Conservation (phyloP, 2,797 vertebrate species). For the Phyllotis vaccarum region DNA sequence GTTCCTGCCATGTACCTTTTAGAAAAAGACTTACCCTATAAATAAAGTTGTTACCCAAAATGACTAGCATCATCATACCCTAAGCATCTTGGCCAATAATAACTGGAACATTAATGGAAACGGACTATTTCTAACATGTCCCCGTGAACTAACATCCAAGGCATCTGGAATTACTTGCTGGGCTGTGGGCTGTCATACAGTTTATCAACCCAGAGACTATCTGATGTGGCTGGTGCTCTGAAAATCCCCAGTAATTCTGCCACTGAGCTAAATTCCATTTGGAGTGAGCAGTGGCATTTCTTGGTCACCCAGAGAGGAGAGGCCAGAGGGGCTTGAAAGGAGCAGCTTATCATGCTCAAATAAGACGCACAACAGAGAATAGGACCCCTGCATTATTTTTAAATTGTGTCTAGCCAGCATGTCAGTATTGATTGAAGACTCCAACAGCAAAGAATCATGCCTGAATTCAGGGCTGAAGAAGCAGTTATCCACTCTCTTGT, state of each 20-base stretch:
- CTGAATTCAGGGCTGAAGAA: constrained; percentile 54
- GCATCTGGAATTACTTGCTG: constrained; percentile 77
- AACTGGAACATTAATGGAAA: constrained; percentile 71
- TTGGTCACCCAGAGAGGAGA: constrained; percentile 56
- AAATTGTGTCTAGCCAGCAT: constrained; percentile 50
- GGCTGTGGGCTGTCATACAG: constrained; percentile 31
- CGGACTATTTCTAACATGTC: constrained; percentile 71
- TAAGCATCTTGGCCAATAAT: constrained; percentile 55
- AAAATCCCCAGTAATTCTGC: constrained; percentile 59
- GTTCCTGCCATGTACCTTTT: constrained; percentile 65
- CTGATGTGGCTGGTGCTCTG: constrained; percentile 56
- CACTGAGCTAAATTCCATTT: neutral
- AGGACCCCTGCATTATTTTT: neutral
- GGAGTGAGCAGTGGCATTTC: neutral
- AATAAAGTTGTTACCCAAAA: constrained; percentile 76
- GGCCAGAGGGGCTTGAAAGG: constrained; percentile 25
- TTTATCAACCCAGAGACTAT: constrained; percentile 25
- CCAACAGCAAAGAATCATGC: constrained; percentile 24
- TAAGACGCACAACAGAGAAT: constrained; percentile 29
- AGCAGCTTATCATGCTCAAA: neutral
- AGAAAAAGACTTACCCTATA: constrained; percentile 64
- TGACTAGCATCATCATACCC: constrained; percentile 52
- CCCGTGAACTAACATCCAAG: constrained; percentile 70
- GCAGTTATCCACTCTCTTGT: constrained; percentile 58
- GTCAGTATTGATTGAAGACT: constrained; percentile 65